Evolutionary conservation across 2,113 vertebrate species (phyloP), one percentile per base, ranked within the genome.

Genomic region (Melanostigma gelatinosum): DNA sequence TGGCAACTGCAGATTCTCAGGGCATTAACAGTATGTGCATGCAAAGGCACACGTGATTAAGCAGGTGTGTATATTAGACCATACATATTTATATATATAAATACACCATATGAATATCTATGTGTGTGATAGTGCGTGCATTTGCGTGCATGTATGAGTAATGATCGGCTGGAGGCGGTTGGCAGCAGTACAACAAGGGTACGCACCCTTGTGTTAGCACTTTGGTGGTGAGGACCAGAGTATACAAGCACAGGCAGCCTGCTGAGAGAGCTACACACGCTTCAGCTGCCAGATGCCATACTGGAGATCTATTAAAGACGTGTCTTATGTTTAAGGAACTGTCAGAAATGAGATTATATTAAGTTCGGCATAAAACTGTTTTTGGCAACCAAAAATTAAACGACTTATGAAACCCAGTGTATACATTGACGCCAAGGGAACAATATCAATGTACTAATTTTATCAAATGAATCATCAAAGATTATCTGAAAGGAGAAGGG

Each of bases 321-420:
- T 27, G 40, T 85, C 73, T 84, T 75, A 69, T 90, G 88, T 92
- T 91, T 92, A 91, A 86, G 82, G 81, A 88, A 84, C 90, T 88
- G 89, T 90, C 85, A 90, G 66, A 82, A 85, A 93, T 86, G 16
- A 88, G 88, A 89, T 83, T 90, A 86, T 83, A 79, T 85, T 85
- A 87, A 75, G 72, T 79, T 86, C 64, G 6, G 46, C 72, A 88
- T 93, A 86, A 94, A 89, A 93, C 85, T 54, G 60, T 87, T 93
- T 92, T 93, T 94, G 92, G 90, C 93, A 91, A 84, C 29, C 57
- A 18, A 72, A 85, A 78, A 81, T 91, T 77, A 92, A 92, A 93
- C 77, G 42, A 62, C 77, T 87, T 74, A 86, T 92, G 72, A 88
- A 92, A 62, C 63, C 82, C 77, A 84, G 75, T 81, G 83, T 88